phyloP scores from a whole-genome alignment of 2,797 vertebrate species.

The Spinus pinus region DNA sequence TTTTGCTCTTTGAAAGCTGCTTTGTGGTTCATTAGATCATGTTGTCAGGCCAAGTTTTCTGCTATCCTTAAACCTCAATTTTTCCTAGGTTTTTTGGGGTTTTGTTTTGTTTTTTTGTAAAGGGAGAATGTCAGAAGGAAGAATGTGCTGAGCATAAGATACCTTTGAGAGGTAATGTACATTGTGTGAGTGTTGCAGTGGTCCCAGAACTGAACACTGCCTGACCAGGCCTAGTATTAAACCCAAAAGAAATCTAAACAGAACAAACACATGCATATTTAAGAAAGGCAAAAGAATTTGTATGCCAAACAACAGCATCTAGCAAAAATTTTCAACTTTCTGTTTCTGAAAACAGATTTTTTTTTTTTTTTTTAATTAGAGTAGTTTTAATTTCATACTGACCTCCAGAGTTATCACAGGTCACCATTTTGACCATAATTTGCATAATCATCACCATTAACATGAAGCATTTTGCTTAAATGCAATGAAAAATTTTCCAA shows the following conservation, averaged over 20 bases:
- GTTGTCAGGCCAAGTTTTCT: not conserved
- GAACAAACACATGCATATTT: not conserved
- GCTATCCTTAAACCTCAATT: not conserved
- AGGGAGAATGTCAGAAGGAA: not conserved
- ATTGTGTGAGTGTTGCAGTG: not conserved
- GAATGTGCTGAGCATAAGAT: not conserved
- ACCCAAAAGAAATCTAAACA: not conserved
- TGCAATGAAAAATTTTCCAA: not conserved
- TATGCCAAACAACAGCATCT: not conserved
- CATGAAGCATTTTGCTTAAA: not conserved
- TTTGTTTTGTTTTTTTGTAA: not conserved
- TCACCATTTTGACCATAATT: not conserved
- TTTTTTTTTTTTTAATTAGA: not conserved
- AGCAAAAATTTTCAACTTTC: not conserved
- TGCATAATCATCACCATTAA: not conserved
- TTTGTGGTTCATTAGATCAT: conserved; percentile 21
- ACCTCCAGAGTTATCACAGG: not conserved
- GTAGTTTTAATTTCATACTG: not conserved
- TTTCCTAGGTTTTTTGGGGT: not conserved
- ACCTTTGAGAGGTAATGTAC: fast-evolving
- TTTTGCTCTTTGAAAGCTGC: conserved; percentile 54
- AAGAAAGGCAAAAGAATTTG: not conserved
- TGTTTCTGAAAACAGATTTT: not conserved
- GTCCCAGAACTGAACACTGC: not conserved
- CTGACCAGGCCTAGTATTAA: not conserved